Base-by-base conservation (phyloP, 2,888 invertebrate genomes). In the Agrotis clavis region DNA sequence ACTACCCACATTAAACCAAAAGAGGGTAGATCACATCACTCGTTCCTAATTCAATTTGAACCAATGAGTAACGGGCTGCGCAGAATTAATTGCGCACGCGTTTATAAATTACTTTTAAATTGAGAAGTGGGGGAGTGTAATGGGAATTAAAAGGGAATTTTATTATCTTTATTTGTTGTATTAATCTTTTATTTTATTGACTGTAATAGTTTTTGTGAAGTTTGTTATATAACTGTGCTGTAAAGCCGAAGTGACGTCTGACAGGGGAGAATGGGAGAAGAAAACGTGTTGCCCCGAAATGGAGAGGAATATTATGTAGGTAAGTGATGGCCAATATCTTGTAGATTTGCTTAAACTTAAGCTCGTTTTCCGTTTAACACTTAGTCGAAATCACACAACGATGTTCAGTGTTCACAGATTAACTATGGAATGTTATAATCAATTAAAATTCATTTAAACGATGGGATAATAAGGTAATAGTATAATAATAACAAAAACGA, bases 31-130 rank as follows among this genome's bases (percentile, higher is more conserved):
- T 84, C 71, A 74, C 64, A 82, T 85, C 83, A 74, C 74, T 74
- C 59, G 64, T 83, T 83, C 81, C 72, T 82, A 84, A 85, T 85
- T 85, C 82, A 85, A 85, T 85, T 84, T 81, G 64, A 67, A 71
- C 80, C 78, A 83, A 85, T 85, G 79, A 85, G 83, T 79, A 82
- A 77, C 47, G 82, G 74, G 65, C 68, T 67, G 19, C 21, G 79
- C 71, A 11, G 54, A 82, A 82, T 82, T 80, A 82, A 82, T 74
- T 82, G 82, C 80, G 80, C 82, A 63, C 62, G 68, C 74, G 80
- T 68, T 67, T 69, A 80, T 82, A 78, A 83, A 83, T 81, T 67
- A 60, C 80, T 75, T 64, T 74, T 68, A 53, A 74, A 66, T 77
- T 60, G 69, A n/a, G 2, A 6, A 1, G 6, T 74, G 67, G 82